Percentiles rank a stretch among this genome's conserved stretches.
phyloP scores from a whole-genome alignment of 2,113 vertebrate species.

The Hepsetus odoe region DNA sequence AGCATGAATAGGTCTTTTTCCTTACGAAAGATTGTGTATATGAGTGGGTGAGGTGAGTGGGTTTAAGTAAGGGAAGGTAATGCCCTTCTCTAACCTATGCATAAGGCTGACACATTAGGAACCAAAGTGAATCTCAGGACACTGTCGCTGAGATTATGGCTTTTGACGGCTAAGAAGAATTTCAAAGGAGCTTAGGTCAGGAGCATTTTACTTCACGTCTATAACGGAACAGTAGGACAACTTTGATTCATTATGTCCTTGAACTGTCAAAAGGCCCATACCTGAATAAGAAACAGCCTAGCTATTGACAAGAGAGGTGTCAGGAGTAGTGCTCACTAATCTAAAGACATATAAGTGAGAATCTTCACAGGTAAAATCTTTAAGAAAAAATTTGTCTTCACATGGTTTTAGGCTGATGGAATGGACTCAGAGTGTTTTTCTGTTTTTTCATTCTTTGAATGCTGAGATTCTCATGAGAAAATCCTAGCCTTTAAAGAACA shows the following conservation, averaged over 20 bases:
- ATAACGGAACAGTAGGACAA: background rate
- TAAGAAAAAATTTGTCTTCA: too few relatives aligned
- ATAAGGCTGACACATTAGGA: slow-evolving; percentile 10
- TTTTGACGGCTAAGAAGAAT: slow-evolving; percentile 51
- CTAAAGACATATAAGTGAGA: too few relatives aligned
- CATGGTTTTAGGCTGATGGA: too few relatives aligned
- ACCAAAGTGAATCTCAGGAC: slow-evolving; percentile 60
- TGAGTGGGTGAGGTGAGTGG: too few relatives aligned
- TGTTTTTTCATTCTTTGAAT: too few relatives aligned
- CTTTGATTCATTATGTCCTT: slow-evolving; percentile 1
- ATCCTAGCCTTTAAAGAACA: too few relatives aligned
- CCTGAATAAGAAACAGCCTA: background rate
- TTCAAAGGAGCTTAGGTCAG: background rate
- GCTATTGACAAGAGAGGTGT: background rate
- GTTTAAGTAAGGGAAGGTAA: slow-evolving; percentile 63
- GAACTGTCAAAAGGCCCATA: background rate
- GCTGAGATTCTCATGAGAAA: too few relatives aligned
- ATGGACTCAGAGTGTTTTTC: too few relatives aligned
- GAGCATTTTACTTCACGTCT: background rate
- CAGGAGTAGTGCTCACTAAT: too few relatives aligned
- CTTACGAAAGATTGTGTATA: too few relatives aligned
- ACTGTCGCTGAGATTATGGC: slow-evolving; percentile 60
- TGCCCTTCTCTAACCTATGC: slow-evolving; percentile 16
- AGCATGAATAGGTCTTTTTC: too few relatives aligned
- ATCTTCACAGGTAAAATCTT: too few relatives aligned